These are phyloP conservation scores for Ancistrus triradiatus DNA, from an alignment of 2,113 vertebrate species.

Conservation along the genomic window DNA sequence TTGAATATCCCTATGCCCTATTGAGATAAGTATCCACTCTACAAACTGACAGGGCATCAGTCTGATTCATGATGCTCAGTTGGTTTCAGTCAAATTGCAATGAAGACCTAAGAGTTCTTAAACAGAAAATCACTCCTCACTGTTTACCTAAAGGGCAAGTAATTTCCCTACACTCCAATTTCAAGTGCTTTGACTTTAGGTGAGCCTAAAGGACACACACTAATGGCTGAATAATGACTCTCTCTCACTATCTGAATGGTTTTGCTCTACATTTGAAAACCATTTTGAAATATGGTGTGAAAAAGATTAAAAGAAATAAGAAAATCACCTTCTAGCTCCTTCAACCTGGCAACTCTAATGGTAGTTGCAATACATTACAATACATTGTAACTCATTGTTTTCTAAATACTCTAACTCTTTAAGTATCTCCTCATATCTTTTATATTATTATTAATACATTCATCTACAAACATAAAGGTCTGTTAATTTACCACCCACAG, in stretches of 20 bases:
- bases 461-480: too few relatives aligned
- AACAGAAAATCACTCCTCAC: conserved; percentile 9
- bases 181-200: conserved; percentile 29
- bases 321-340: too few relatives aligned
- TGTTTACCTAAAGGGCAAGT: conserved; percentile 18
- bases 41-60: neutral
- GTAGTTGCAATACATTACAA: too few relatives aligned
- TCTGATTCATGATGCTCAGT: conserved; percentile 8
- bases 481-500: too few relatives aligned
- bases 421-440: too few relatives aligned
- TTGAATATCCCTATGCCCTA: conserved; percentile 3
- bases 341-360: too few relatives aligned
- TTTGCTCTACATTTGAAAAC: neutral
- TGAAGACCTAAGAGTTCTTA: conserved; percentile 23
- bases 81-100: neutral
- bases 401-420: too few relatives aligned
- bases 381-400: too few relatives aligned
- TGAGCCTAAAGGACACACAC: conserved; percentile 19
- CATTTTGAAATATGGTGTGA: neutral
- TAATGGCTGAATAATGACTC: conserved; percentile 18
- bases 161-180: neutral
- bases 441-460: too few relatives aligned
- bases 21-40: conserved; percentile 7
- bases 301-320: too few relatives aligned
- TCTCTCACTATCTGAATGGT: too few relatives aligned